These are phyloP conservation scores for Parelbella ahira DNA, from an alignment of 2,888 invertebrate genomes.

Conservation along the genomic window DNA sequence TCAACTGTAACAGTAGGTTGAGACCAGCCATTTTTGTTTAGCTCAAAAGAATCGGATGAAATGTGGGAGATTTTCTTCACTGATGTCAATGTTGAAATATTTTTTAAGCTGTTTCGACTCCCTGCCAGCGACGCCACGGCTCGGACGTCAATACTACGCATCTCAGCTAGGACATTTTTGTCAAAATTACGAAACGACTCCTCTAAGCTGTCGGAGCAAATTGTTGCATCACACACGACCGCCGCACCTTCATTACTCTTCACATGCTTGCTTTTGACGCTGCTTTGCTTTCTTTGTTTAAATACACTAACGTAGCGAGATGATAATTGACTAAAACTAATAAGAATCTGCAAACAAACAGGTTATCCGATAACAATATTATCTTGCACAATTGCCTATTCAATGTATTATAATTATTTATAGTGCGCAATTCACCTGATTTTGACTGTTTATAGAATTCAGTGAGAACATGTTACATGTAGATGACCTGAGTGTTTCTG, in stretches of 20 bases:
- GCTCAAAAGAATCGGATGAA: constrained; percentile 61
- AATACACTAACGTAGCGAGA: constrained; percentile 67
- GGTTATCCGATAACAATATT: constrained; percentile 36
- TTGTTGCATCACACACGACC: constrained; percentile 48
- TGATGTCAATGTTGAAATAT: constrained; percentile 41
- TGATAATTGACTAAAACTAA: constrained; percentile 75
- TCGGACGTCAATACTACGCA: constrained; percentile 55
- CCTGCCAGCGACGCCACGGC: constrained; percentile 44
- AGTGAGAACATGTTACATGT: constrained; percentile 81
- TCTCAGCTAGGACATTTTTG: constrained; percentile 62
- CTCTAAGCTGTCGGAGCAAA: constrained; percentile 64
- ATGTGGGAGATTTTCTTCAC: constrained; percentile 57
- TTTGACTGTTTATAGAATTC: constrained; percentile 77
- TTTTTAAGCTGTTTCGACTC: constrained; percentile 36
- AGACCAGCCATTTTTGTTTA: constrained; percentile 66
- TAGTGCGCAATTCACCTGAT: constrained; percentile 57
- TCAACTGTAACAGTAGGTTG: constrained; percentile 48
- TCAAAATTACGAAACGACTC: constrained; percentile 66
- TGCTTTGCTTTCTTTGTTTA: constrained; percentile 63
- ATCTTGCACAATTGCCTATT: constrained; percentile 20
- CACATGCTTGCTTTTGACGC: constrained; percentile 56
- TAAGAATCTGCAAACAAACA: constrained; percentile 70
- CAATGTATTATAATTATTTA: background rate
- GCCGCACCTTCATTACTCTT: constrained; percentile 50
- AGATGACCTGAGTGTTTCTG: constrained; percentile 57